Base-by-base conservation (phyloP, 2,113 vertebrate genomes). In the Hippocampus abdominalis region DNA sequence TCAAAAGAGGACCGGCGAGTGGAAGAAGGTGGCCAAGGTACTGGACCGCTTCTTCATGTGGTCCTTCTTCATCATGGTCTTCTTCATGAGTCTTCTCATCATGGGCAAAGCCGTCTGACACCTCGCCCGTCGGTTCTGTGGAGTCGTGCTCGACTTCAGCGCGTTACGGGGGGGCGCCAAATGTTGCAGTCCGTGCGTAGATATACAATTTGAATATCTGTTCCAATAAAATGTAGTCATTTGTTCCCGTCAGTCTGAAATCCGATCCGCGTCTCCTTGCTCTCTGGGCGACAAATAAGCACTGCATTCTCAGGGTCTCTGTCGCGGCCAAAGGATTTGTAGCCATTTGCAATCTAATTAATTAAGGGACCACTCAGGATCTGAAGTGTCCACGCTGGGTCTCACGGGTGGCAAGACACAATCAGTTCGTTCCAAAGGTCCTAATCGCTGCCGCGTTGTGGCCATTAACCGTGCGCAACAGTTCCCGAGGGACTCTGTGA, bases 21-120 rank as follows among this genome's bases (percentile, higher is more conserved):
- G 95, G 95, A 95, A 95, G 84, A 94, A 91, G 65, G 90, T 96
- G 65, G 94, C 94, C 59, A 94, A 94, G 66, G 94, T 96, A 40
- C 89, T 96, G 90, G 95, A 96, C 6, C 93, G 94, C 25, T 95
- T 95, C 88, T 96, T 98, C 82, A 93, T 96, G 93, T 94, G 94
- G 90, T 72, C 95, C 51, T 98, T 98, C 81, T 95, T 96, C 73
- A 88, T 93, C 70, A 95, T 96, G 95, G 94, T 96, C 42, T 91
- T 96, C 75, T 83, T 95, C 42, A 94, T 96, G 95, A 97, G 94
- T 23, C 66, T 94, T 46, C 90, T 96, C 18, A 92, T 96, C 3
- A 91, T 96, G 88, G 89, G 91, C 5, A 93, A 93, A 72, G 94
- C 91, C 15, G 85, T 93, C 46, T 95, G n/a, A 44, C n/a, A 3